Evolutionary conservation across 1,140 invertebrate genomes (phyloP).

Genomic region (Planococcus citri): DNA sequence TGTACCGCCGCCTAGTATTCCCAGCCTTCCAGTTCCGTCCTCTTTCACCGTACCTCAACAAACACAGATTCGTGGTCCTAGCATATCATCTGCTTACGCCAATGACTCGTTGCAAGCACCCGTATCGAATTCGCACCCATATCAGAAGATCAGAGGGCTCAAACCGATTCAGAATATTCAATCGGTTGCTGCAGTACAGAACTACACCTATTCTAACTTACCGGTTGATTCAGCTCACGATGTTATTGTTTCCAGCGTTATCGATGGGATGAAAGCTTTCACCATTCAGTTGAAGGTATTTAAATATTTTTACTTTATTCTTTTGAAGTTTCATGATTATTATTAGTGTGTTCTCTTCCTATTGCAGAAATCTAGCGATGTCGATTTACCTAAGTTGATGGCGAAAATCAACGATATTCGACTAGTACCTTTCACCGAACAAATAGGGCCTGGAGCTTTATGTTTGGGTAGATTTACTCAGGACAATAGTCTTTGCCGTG

Average conservation of each 20-base stretch:
- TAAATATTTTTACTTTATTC: neutral
- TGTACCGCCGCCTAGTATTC: neutral
- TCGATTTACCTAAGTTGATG: slow-evolving; percentile 49
- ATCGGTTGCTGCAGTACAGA: neutral
- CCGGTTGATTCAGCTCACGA: slow-evolving; percentile 46
- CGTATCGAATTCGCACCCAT: neutral
- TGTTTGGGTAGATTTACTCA: slow-evolving; percentile 53
- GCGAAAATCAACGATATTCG: slow-evolving; percentile 43
- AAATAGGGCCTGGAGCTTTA: slow-evolving; percentile 51
- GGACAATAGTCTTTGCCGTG: slow-evolving; percentile 51
- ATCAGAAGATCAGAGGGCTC: neutral
- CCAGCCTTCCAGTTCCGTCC: neutral
- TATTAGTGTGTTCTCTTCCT: slow-evolving; percentile 18
- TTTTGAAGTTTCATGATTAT: neutral
- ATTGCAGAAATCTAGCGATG: slow-evolving; percentile 25
- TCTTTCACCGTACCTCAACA: neutral
- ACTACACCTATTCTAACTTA: slow-evolving; percentile 35
- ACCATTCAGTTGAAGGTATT: slow-evolving; percentile 48
- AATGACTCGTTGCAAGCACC: too few species aligned
- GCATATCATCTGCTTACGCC: neutral
- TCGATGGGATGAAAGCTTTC: slow-evolving; percentile 60
- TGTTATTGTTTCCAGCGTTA: slow-evolving; percentile 56
- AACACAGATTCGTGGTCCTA: neutral
- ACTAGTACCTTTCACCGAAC: slow-evolving; percentile 41
- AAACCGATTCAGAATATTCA: neutral